Percentiles rank a stretch among this genome's conserved stretches.
Evolutionary conservation across 2,888 invertebrate genomes (phyloP).

Genomic region (Drosophila kambysellisi): DNA sequence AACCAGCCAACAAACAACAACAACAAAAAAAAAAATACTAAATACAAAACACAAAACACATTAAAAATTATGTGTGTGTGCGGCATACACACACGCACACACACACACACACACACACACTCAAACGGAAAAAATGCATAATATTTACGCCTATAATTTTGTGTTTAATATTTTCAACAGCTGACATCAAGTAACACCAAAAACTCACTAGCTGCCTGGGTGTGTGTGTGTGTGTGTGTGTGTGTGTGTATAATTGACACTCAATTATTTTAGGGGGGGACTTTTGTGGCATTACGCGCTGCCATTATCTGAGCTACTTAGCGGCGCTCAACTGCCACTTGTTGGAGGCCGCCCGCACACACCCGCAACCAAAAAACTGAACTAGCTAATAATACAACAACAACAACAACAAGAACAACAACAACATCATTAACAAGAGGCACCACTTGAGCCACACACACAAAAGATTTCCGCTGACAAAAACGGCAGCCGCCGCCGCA

Average conservation of each 20-base stretch:
- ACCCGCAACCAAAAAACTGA: constrained; percentile 63
- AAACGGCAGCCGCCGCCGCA: constrained; percentile 43
- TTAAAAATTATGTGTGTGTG: constrained; percentile 42
- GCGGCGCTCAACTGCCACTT: constrained; percentile 78
- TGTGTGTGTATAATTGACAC: constrained; percentile 71
- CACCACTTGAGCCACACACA: constrained; percentile 69
- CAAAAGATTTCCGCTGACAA: constrained; percentile 78
- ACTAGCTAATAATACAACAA: constrained; percentile 78
- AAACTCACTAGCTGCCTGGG: constrained; percentile 44
- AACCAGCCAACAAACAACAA: constrained; percentile 21
- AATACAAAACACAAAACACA: constrained; percentile 40
- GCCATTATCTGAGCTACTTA: constrained; percentile 78
- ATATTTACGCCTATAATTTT: constrained; percentile 77
- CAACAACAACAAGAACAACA: constrained; percentile 42
- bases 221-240: constrained; percentile 25
- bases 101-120: not conserved
- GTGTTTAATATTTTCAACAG: constrained; percentile 75
- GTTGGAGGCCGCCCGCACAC: constrained; percentile 68
- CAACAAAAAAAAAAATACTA: constrained; percentile 16
- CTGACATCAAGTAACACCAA: constrained; percentile 71
- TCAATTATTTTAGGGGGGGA: constrained; percentile 66
- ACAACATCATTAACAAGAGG: constrained; percentile 33
- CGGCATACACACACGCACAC: not conserved
- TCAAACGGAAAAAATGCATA: constrained; percentile 57
- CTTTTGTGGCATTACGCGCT: constrained; percentile 64